Evolutionary conservation across 2,888 invertebrate species (phyloP).

Genomic region (Crossocerus cetratus): DNA sequence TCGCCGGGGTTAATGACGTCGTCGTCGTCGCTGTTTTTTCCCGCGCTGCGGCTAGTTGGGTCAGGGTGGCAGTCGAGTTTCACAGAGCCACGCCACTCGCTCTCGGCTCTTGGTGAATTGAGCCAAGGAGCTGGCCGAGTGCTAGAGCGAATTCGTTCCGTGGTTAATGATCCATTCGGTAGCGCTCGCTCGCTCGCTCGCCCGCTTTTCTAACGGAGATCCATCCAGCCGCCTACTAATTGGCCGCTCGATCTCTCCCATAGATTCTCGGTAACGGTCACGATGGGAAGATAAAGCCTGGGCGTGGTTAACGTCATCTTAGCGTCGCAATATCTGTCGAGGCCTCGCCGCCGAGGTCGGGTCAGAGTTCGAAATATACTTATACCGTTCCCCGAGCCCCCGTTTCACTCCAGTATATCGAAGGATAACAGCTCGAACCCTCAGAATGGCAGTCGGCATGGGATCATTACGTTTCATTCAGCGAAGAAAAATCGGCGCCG

Average conservation of each 20-base stretch:
- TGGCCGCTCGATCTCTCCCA: conserved; percentile 41
- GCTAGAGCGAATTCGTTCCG: conserved; percentile 15
- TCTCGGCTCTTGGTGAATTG: neutral
- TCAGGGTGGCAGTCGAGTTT: no score
- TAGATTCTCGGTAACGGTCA: conserved; percentile 48
- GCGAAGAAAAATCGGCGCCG: no score
- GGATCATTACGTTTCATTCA: no score
- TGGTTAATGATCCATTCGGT: conserved; percentile 42
- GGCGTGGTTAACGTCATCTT: conserved; percentile 56
- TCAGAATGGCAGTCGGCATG: neutral
- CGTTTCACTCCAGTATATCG: neutral
- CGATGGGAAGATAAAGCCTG: conserved; percentile 47
- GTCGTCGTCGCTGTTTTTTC: neutral
- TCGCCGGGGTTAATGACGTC: conserved; percentile 8
- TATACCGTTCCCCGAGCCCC: conserved; percentile 20
- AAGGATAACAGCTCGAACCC: conserved; percentile 32
- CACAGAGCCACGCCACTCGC: neutral
- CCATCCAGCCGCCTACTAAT: conserved; percentile 44
- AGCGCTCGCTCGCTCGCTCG: conserved; percentile 43
- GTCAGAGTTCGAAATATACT: conserved; percentile 47
- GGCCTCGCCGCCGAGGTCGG: conserved; percentile 30
- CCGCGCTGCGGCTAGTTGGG: neutral
- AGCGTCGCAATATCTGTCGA: conserved; percentile 34
- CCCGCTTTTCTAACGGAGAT: conserved; percentile 39
- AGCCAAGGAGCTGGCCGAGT: neutral